Base-by-base conservation (phyloP, 2,888 invertebrate genomes). In the Hetaerina titia region DNA sequence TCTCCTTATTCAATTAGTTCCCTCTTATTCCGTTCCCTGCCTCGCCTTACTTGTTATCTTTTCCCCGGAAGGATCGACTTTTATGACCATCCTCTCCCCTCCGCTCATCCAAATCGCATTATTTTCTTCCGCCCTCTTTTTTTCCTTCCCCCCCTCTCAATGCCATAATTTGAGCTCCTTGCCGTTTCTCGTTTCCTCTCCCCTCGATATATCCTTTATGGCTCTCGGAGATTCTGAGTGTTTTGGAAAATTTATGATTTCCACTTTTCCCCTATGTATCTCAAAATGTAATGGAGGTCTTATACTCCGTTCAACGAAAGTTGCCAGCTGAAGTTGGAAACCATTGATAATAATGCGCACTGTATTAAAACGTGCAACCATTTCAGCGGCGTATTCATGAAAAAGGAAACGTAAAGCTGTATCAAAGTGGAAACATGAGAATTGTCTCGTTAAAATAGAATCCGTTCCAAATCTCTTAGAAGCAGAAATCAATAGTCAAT, bases 11-110 rank as follows among this genome's bases (percentile, higher is more conserved):
- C 69, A 69, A 69, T 69, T 69, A 69, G 69, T 69, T 69, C 69
- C 69, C 69, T 69, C 69, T 69, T 69, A 69, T 69, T 69, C 22
- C 69, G 19, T n/a, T n/a, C 69, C 69, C 22, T 22, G 69, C 69
- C 69, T 69, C 69, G 69, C 69, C 69, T 69, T 69, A 69, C 69
- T 69, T 69, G 69, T 69, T 69, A 69, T 69, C 69, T 69, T n/a
- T 19, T n/a, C 69, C 69, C 69, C 69, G 69, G 69, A 69, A 69
- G n/a, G 69, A 69, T 69, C 69, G 69, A 69, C 69, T 69, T 69
- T 69, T 69, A 69, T n/a, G 69, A n/a, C 56, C 56, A 5, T 45
- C 88, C 60, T 90, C 60, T 11, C n/a, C 45, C 58, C 25, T 45
- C 17, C 88, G 60, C 25, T n/a, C 90, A 57, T 60, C 90, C 57